Conservation (phyloP, 1,140 invertebrate genomes). For the Leptinotarsa undecemlineata region DNA sequence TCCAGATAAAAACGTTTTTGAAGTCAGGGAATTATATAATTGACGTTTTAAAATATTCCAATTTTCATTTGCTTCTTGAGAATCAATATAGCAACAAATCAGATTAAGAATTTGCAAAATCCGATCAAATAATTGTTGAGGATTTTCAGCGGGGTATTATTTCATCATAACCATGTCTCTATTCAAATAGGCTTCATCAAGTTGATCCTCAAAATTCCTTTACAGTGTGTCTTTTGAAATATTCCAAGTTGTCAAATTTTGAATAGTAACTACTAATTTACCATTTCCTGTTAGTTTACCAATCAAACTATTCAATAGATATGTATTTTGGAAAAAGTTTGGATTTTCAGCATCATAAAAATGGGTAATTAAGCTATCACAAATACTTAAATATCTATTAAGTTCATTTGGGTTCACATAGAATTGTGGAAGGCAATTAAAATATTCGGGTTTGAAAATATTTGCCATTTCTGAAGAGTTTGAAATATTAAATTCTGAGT, state of each 20-base stretch:
- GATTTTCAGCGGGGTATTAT: background rate
- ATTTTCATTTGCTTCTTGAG: background rate
- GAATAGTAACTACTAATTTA: background rate
- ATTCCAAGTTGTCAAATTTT: background rate
- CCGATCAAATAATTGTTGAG: background rate
- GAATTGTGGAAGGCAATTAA: too few relatives aligned
- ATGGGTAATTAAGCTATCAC: background rate
- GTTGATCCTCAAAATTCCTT: background rate
- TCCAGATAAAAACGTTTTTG: background rate
- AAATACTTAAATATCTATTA: too few relatives aligned
- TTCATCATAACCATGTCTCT: background rate
- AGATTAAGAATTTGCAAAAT: background rate
- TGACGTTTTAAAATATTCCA: background rate
- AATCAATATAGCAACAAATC: background rate
- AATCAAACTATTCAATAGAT: background rate
- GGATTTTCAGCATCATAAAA: background rate
- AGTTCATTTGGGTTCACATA: too few relatives aligned
- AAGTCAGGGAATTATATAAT: background rate
- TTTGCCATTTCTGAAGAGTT: too few relatives aligned
- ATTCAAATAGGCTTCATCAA: background rate
- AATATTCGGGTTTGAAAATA: too few relatives aligned
- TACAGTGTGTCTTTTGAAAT: background rate
- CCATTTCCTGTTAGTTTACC: background rate
- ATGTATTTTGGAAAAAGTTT: background rate
- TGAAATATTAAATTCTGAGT: too few relatives aligned